Base-by-base conservation (phyloP, 2,797 vertebrate genomes). In the Alauda arvensis region DNA sequence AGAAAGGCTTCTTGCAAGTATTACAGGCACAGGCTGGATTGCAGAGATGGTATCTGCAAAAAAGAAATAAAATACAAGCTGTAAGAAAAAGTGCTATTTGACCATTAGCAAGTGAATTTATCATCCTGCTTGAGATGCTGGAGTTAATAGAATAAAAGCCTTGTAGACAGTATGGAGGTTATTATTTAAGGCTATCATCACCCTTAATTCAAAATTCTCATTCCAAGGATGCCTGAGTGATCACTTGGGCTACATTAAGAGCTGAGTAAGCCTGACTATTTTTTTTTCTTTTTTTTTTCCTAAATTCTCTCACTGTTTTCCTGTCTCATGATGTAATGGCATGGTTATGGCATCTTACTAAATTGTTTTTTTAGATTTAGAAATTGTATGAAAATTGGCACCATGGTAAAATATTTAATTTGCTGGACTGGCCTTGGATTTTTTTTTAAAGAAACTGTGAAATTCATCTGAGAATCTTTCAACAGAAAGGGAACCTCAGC, bases 181-280 rank as follows among this genome's bases (percentile, higher is more conserved):
- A 61, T 88, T 91, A 90, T 85, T 90, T 75, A 84, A 84, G 74
- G 61, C 77, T 93, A 88, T 93, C 91, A 86, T 90, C 94, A 88
- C 42, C 87, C 85, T 86, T 86, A 68, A 92, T 92, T 90, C 82
- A 88, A 69, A 89, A 82, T 45, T 84, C 81, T 88, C 92, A 83
- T 94, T 92, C 90, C 90, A 85, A 75, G 85, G 61, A 88, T 91
- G 87, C 81, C 87, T 60, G 81, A 91, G 39, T 71, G 83, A 94
- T 84, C 66, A 43, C 55, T 86, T 82, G 53, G 66, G 61, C 78
- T 88, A n/a, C 62, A 62, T 62, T 61, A 87, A 60, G 77, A 89
- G 85, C 83, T 91, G 87, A 91, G 62, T 87, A 91, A 93, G 49
- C 68, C 77, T 69, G 81, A 25, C 4, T 18, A 40, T 43, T 28